A percentile compares a stretch with the other conserved stretches of the same genome.
Evolutionary conservation across 2,797 vertebrate genomes (phyloP).

Genomic region (Phaenicophaeus curvirostris): DNA sequence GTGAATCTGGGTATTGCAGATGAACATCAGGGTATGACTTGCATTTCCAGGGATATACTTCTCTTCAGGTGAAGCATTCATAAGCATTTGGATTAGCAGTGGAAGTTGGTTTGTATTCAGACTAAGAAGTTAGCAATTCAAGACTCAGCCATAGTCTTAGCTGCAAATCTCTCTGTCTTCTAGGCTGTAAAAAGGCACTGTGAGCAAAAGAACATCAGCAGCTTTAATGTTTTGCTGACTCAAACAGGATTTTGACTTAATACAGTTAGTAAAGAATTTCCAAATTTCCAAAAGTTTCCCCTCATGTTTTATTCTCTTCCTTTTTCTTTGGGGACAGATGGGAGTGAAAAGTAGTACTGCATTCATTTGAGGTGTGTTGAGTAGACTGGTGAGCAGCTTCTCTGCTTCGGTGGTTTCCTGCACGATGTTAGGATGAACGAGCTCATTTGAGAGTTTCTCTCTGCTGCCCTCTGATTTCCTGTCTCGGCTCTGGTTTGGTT

Average conservation of each 20-base stretch:
- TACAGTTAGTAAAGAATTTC: not conserved
- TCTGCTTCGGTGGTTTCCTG: not conserved
- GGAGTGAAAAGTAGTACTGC: not conserved
- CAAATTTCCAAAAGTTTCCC: not conserved
- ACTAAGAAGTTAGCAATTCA: not conserved
- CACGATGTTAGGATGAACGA: not conserved
- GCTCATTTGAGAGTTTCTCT: not conserved
- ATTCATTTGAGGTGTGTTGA: not conserved
- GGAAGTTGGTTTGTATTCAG: not conserved
- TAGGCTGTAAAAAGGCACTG: not conserved
- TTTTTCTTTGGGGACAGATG: not conserved
- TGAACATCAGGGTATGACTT: not conserved
- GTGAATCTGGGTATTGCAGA: not conserved
- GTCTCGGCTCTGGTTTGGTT: not conserved
- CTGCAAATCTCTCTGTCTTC: not conserved
- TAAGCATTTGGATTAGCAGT: not conserved
- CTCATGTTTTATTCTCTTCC: not conserved
- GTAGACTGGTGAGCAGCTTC: not conserved
- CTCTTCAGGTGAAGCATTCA: not conserved
- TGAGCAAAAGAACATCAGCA: not conserved
- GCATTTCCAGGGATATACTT: not conserved
- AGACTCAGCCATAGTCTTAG: not conserved
- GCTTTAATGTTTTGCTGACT: not conserved
- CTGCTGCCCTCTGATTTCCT: conserved; percentile 7
- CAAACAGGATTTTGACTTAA: not conserved